Evolutionary conservation across 2,797 vertebrate species (phyloP), one percentile per base, ranked within the genome.

Genomic region (Potorous gilbertii): DNA sequence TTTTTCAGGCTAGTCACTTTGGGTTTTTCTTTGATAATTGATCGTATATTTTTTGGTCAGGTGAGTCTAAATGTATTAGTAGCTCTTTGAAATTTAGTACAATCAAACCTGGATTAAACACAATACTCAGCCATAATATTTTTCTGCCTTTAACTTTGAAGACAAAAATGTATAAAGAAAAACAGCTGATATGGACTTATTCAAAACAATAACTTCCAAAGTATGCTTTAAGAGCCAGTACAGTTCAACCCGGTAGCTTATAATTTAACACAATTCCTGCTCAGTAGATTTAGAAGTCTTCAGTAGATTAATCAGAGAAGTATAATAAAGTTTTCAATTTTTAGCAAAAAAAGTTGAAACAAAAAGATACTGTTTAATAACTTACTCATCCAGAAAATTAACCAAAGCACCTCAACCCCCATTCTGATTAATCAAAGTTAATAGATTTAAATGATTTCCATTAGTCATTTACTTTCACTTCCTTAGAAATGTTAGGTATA

Each of bases 21-120:
- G 97, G 98, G 98, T 95, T 97, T 98, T 93, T 99, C 99, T 96
- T 98, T 99, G 55, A 91, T 99, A 95, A 99, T 99, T 56, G 99
- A 99, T 98, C 99, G 99, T 57, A 95, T 99, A 34, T 99, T 99
- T 98, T 99, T 99, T 98, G 99, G 99, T 96, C 99, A 99, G 99
- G 99, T 99, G 99, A 99, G 98, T 98, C 96, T 97, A 92, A 97
- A 66, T 96, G 92, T 54, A 91, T 81, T 95, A 96, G 93, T 54
- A 95, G 40, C 9, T 94, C 50, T 92, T 91, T 92, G 81, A 95
- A 94, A 93, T 95, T 95, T 59, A 55, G 90, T 95, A 57, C 34
- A 94, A 91, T 96, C 74, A 95, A 93, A 92, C 24, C 52, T 95
- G 24, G 24, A 12, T 50, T 66, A 93, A 59, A 13, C 55, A 94